Percentiles rank a stretch among this genome's conserved stretches.
These are phyloP conservation scores for Ostrea denselamellosa DNA, from an alignment of 1,140 invertebrate genomes.

Conservation along the genomic window DNA sequence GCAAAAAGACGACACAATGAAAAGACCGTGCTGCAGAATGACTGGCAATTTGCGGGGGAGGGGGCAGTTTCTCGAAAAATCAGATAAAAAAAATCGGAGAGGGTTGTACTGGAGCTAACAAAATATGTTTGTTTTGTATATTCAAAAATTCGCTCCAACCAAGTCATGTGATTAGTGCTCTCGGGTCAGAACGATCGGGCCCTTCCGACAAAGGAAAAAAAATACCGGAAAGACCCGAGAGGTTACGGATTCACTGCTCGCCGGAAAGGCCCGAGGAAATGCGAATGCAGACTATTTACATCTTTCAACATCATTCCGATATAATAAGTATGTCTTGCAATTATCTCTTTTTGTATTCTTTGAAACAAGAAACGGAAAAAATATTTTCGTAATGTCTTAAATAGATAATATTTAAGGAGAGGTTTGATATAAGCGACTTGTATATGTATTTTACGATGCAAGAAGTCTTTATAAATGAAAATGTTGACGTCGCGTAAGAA, in stretches of 20 bases:
- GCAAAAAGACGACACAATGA: too few relatives aligned
- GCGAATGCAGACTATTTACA: neutral
- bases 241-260: too few relatives aligned
- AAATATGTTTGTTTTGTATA: neutral
- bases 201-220: neutral
- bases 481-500: conserved; percentile 43
- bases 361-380: neutral
- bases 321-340: neutral
- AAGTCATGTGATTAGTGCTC: neutral
- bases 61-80: too few relatives aligned
- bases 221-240: too few relatives aligned
- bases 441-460: neutral
- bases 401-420: too few relatives aligned
- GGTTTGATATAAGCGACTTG: neutral
- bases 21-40: too few relatives aligned
- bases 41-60: too few relatives aligned
- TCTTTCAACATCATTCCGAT: neutral
- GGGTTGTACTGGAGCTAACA: too few relatives aligned
- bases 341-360: neutral
- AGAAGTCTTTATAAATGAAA: neutral
- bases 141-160: neutral
- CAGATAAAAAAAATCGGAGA: too few relatives aligned
- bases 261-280: conserved; percentile 3
- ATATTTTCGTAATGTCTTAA: too few relatives aligned
- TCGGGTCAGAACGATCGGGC: neutral